Percentiles rank a stretch among this genome's conserved stretches.
phyloP scores from a whole-genome alignment of 2,888 invertebrate species.

The Meteorus cinctellus region DNA sequence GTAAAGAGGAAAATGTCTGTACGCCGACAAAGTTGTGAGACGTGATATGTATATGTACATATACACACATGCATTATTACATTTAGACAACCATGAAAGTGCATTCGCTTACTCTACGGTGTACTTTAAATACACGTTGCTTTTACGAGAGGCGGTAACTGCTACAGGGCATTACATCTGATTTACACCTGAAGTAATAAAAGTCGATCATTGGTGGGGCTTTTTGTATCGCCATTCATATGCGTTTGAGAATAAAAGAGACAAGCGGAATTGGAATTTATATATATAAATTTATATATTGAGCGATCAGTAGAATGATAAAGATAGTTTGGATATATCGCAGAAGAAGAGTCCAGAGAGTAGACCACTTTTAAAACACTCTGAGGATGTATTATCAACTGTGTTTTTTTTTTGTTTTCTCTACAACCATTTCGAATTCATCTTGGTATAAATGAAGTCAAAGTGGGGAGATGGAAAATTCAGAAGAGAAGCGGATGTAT shows the following conservation, averaged over 20 bases:
- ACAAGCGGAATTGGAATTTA: background rate
- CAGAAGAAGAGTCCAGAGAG: too few relatives aligned
- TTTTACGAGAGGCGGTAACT: conserved; percentile 38
- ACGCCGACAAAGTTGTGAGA: background rate
- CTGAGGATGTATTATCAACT: too few relatives aligned
- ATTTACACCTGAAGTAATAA: conserved; percentile 32
- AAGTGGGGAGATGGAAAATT: too few relatives aligned
- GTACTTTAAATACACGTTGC: conserved; percentile 32
- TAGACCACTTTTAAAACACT: too few relatives aligned
- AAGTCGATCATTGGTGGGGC: conserved; percentile 5
- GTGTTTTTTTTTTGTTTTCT: too few relatives aligned
- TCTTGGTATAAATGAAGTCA: too few relatives aligned
- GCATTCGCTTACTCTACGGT: background rate
- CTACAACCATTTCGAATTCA: too few relatives aligned
- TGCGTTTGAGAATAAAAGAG: conserved; percentile 6
- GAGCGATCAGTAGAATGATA: too few relatives aligned
- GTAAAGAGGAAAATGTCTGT: background rate
- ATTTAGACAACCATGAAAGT: conserved; percentile 24
- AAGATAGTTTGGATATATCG: too few relatives aligned
- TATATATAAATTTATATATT: too few relatives aligned
- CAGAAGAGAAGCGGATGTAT: too few relatives aligned
- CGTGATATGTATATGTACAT: background rate
- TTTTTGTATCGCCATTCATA: conserved; percentile 26
- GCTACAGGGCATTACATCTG: conserved; percentile 27
- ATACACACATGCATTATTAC: background rate